Percentiles rank a stretch among this genome's conserved stretches.
phyloP scores from a whole-genome alignment of 35 echinoderm and acorn worm genomes.

The Apostichopus japonicus region DNA sequence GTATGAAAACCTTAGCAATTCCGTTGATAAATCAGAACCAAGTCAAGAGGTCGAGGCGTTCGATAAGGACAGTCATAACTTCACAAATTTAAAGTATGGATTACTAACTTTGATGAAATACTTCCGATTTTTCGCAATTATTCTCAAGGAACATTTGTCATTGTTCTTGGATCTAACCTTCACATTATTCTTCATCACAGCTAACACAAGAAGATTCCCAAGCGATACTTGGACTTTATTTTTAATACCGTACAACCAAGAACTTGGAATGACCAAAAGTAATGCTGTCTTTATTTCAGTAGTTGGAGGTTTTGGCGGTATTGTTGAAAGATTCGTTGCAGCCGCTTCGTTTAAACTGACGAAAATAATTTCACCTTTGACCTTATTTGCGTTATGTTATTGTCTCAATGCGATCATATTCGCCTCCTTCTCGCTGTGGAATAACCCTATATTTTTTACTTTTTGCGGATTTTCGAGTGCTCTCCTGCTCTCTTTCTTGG shows the following conservation, averaged over 20 bases:
- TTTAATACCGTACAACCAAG: constrained; percentile 5
- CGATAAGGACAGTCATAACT: background rate
- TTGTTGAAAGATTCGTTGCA: background rate
- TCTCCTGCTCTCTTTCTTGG: background rate
- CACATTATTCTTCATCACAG: background rate
- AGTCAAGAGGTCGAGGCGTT: too few species aligned
- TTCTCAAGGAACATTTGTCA: background rate
- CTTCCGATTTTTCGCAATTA: background rate
- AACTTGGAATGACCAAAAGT: background rate
- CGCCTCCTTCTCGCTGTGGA: background rate
- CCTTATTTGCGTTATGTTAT: background rate
- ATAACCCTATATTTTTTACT: background rate
- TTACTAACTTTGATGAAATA: background rate
- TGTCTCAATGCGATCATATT: background rate
- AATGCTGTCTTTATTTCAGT: background rate
- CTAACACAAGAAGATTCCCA: background rate
- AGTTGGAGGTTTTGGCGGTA: background rate
- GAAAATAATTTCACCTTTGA: background rate
- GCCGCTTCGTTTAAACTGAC: background rate
- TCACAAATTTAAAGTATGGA: background rate
- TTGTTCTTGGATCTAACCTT: too few species aligned
- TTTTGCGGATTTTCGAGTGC: background rate
- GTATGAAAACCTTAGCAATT: background rate
- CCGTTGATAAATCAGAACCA: background rate
- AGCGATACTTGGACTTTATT: background rate